Evolutionary conservation across 37 sponge, comb jelly and placozoan genomes (phyloP), one percentile per base, ranked within the genome.

Genomic region (Geodia barretti): DNA sequence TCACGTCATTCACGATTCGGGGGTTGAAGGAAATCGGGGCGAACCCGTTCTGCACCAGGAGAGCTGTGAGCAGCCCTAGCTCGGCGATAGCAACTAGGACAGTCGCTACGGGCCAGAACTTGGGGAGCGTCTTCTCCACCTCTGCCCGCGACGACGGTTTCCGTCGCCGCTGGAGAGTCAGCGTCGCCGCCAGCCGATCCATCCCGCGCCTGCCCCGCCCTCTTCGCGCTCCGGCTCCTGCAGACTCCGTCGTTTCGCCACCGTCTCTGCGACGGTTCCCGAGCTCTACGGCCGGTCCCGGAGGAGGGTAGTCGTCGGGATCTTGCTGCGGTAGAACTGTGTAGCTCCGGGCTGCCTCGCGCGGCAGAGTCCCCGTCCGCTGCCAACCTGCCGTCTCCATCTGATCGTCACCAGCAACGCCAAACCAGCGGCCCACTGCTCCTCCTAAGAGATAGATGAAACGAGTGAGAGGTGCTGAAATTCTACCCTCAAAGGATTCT

Each of bases 51-150:
- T 35, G 60, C 11, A 87, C 64, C 1, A 73, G 72, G 9, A 87
- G 42, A 20, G 89, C 76, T 32, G 85, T 69, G 29, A 89, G 61
- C 64, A 84, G 72, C n/a, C 79, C 83, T 21, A 92, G 64, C 21
- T 86, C 79, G 36, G 87, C 66, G 26, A 86, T n/a, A 4, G 84
- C 80, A 5, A 94, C 79, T 7, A 92, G 79, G 47, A 94, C 72
- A 9, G 92, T 94, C 66, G 90, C 85, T 35, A 89, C 82, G 0
- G 98, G 98, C 79, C 86, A 90, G 79, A 94, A 97, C 39, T 79
- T 86, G 3, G 97, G 97, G 31, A 96, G 82, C 19, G 87, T 78
- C 65, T 88, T 80, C 68, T 80, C 41, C 35, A 84, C 84, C 38
- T 89, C 90, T 68, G 70, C 69, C 24, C 79, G 70, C 9, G 69